A percentile compares a stretch with the other conserved stretches of the same genome.
Evolutionary conservation across 2,888 invertebrate species (phyloP).

Genomic region (Lordiphosa fenestrarum): DNA sequence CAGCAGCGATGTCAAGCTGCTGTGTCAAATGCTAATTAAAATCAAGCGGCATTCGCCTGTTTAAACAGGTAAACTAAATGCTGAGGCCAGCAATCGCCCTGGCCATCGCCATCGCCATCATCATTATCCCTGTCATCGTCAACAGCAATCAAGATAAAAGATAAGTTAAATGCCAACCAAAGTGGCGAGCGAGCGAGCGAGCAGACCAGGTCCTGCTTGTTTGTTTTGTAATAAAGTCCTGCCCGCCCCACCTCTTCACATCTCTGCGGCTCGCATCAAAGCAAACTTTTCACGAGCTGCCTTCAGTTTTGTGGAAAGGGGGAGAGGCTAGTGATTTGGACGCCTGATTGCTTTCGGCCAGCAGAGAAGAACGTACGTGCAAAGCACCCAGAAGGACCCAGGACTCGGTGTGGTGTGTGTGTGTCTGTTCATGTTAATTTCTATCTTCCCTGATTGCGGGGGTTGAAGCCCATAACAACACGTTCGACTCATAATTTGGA

Average conservation of each 20-base stretch:
- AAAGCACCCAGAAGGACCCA: conserved; percentile 47
- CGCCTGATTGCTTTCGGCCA: conserved; percentile 73
- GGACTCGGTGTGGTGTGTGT: conserved; percentile 18
- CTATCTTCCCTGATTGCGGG: conserved; percentile 65
- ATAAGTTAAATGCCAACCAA: conserved; percentile 67
- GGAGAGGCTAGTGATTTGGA: conserved; percentile 66
- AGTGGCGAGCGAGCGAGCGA: conserved; percentile 11
- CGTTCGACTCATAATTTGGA: conserved; percentile 75
- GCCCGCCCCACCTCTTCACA: conserved; percentile 9
- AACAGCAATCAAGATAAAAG: conserved; percentile 75
- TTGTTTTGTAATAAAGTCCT: conserved; percentile 74
- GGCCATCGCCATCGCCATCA: conserved; percentile 48
- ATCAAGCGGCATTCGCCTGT: conserved; percentile 71
- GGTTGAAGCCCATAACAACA: conserved; percentile 55
- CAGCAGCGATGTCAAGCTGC: conserved; percentile 55
- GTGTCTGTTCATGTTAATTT: conserved; percentile 61
- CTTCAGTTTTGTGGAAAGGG: conserved; percentile 49
- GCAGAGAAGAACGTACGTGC: conserved; percentile 50
- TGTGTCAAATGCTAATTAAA: conserved; percentile 76
- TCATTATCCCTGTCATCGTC: conserved; percentile 75
- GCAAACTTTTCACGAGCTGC: conserved; percentile 54
- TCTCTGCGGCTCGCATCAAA: conserved; percentile 56
- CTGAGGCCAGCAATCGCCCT: conserved; percentile 27
- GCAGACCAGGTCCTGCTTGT: conserved; percentile 39
- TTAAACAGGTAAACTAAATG: conserved; percentile 61